A percentile compares a stretch with the other conserved stretches of the same genome.
phyloP scores from a whole-genome alignment of 2,888 invertebrate species.

The Microplitis deprimator region DNA sequence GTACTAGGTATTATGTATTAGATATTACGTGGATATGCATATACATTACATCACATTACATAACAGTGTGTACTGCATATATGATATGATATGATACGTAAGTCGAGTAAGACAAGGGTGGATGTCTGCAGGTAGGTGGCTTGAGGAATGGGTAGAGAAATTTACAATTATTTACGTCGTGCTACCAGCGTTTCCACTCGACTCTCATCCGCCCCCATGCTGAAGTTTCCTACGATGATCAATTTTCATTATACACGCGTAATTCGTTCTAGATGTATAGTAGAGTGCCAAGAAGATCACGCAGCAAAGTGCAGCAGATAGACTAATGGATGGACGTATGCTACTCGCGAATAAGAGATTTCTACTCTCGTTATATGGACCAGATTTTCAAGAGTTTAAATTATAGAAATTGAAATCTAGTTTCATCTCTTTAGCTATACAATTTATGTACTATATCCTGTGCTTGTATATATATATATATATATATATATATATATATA shows the following conservation, averaged over 20 bases:
- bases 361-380: too few species aligned
- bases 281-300: too few species aligned
- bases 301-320: too few species aligned
- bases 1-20: too few species aligned
- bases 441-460: too few species aligned
- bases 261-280: constrained; percentile 40
- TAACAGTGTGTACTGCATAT: neutral
- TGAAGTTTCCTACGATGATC: constrained; percentile 38
- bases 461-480: too few species aligned
- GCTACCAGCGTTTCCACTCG: constrained; percentile 45
- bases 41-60: neutral
- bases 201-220: constrained; percentile 10
- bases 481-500: too few species aligned
- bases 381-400: too few species aligned
- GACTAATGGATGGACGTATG: too few species aligned
- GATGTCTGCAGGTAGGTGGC: neutral
- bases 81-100: neutral
- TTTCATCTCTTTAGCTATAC: too few species aligned
- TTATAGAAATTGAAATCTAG: too few species aligned
- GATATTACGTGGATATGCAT: neutral
- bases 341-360: too few species aligned
- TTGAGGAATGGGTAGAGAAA: constrained; percentile 28
- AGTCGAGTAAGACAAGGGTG: neutral
- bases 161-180: constrained; percentile 49
- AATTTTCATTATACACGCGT: constrained; percentile 50